Evolutionary conservation across 2,113 vertebrate species (phyloP), one percentile per base, ranked within the genome.

Genomic region (Geococcyx californianus): DNA sequence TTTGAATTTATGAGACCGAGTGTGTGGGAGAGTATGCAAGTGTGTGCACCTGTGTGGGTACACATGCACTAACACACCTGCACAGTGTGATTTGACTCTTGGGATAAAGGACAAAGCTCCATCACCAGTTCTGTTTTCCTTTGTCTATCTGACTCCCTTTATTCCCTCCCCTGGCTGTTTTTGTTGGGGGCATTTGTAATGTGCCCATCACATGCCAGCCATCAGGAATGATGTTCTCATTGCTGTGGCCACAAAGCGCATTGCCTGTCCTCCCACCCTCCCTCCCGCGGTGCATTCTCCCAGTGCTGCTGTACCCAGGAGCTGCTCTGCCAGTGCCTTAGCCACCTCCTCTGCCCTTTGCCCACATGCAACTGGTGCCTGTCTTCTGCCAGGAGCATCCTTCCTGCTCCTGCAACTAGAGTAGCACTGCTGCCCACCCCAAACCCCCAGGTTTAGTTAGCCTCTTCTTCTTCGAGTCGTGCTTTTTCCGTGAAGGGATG

Each of bases 401-500:
- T 21, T 72, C 25, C 58, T 1, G 2, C 40, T 85, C 36, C 42
- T 2, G 3, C 0, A 1, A 29, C 31, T 66, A 49, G 15, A 54
- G 14, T 17, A 58, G 12, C 0, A 0, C 31, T 54, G 68, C 51
- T 1, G 5, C 40, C 55, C 0, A 5, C 45, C 31, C 40, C 4
- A 2, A 69, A 78, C 62, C 28, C 28, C 54, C 1, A 3, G 36
- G 31, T 34, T 86, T 47, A 73, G 54, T 86, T 47, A 73, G 54
- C 51, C 90, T 42, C 67, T 83, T 88, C 88, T 76, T 44, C 47
- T 94, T 40, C 38, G 28, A 58, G 25, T 87, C 70, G 19, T 58
- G 59, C 3, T 73, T 83, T 54, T 85, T 73, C 40, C 59, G 25
- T 29, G 63, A 55, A 73, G 9, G 24, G 59, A 59, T 73, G 40